These are phyloP conservation scores for Dusona sp. DNA, from an alignment of 2,888 invertebrate species.

Conservation along the genomic window DNA sequence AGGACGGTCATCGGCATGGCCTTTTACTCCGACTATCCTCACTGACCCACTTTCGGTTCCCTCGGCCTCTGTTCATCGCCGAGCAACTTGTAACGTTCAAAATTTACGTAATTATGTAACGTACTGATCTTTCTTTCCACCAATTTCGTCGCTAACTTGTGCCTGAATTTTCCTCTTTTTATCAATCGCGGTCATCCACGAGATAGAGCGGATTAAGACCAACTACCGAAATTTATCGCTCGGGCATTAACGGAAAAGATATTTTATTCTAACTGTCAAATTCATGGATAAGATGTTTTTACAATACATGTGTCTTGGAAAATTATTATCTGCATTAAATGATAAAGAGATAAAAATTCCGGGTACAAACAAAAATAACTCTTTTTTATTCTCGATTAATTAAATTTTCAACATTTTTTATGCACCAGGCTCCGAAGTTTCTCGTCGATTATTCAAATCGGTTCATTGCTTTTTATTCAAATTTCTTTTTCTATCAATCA, in stretches of 20 bases:
- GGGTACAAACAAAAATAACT: neutral
- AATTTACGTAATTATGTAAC: constrained; percentile 4
- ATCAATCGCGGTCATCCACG: neutral
- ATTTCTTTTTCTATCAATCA: neutral
- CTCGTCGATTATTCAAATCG: neutral
- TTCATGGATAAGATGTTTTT: neutral
- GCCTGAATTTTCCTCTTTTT: neutral
- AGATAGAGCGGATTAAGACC: neutral
- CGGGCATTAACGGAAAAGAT: neutral
- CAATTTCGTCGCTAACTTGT: neutral
- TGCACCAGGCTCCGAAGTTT: neutral
- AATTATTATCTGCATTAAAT: neutral
- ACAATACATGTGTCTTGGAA: neutral
- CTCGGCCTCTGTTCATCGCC: constrained; percentile 16
- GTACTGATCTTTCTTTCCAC: neutral
- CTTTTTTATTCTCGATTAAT: neutral
- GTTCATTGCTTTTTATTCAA: neutral
- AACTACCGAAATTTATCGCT: neutral
- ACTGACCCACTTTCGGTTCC: constrained; percentile 74
- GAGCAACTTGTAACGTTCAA: neutral
- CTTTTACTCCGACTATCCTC: constrained; percentile 69
- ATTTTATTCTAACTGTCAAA: neutral
- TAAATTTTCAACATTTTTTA: neutral
- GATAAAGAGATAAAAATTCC: constrained; percentile 5
- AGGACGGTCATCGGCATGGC: constrained; percentile 77